Percentiles rank a stretch among this genome's conserved stretches.
These are phyloP conservation scores for Erinaceus europaeus DNA, from an alignment of 2,113 vertebrate species.

Conservation along the genomic window DNA sequence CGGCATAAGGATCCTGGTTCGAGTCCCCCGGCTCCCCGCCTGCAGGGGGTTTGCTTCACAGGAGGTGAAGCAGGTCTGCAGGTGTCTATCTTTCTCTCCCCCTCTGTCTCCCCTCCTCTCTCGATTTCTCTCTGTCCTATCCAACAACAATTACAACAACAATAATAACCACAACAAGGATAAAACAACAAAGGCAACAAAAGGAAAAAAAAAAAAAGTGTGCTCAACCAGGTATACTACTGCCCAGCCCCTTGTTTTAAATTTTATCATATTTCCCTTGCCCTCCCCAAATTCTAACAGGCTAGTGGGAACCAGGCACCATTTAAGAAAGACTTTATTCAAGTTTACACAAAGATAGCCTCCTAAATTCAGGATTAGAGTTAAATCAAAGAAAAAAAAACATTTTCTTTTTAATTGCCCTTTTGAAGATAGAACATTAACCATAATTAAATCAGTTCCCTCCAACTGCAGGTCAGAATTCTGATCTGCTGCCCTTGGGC, in stretches of 20 bases:
- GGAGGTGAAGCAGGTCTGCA: too few species aligned
- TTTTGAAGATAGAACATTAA: neutral
- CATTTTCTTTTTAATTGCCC: neutral
- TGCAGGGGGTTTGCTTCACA: too few species aligned
- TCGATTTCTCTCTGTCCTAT: too few species aligned
- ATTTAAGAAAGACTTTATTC: neutral
- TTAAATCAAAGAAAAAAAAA: neutral
- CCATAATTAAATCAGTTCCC: neutral
- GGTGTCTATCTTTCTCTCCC: too few species aligned
- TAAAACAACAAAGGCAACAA: too few species aligned
- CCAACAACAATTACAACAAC: too few species aligned
- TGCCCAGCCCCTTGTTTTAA: neutral
- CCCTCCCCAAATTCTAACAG: neutral
- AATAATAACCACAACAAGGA: too few species aligned
- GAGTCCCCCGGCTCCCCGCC: too few species aligned
- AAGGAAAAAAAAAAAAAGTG: too few species aligned
- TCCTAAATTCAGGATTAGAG: neutral
- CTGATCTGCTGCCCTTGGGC: neutral
- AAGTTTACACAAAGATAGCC: neutral
- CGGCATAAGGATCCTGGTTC: too few species aligned
- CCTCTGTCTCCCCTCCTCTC: too few species aligned
- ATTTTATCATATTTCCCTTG: neutral
- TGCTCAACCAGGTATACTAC: neutral
- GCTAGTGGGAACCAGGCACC: neutral
- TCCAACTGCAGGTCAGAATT: neutral